Conservation (phyloP, 1,140 invertebrate species). For the Coelopa frigida region DNA sequence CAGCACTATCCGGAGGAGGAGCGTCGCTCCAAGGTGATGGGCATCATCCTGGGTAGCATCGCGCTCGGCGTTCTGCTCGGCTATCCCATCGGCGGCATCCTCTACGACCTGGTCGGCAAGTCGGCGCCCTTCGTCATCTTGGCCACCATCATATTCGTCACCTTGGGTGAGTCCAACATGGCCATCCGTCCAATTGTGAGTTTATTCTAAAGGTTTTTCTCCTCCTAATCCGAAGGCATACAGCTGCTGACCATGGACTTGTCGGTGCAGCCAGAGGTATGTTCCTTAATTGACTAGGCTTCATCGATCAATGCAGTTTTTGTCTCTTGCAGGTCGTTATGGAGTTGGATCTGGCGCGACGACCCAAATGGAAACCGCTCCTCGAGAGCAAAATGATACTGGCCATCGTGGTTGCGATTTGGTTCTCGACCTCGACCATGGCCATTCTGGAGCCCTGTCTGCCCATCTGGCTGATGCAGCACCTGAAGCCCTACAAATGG, state of each 20-base stretch:
- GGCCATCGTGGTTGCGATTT: slow-evolving; percentile 60
- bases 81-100: slow-evolving; percentile 69
- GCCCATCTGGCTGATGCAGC: slow-evolving; percentile 71
- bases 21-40: slow-evolving; percentile 63
- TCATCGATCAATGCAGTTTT: too few species aligned
- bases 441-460: slow-evolving; percentile 73
- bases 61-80: slow-evolving; percentile 71
- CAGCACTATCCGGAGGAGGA: slow-evolving; percentile 41
- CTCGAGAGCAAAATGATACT: slow-evolving; percentile 54
- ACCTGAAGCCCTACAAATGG: slow-evolving; percentile 68
- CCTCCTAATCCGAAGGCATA: slow-evolving; percentile 64
- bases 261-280: slow-evolving; percentile 30
- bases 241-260: slow-evolving; percentile 38
- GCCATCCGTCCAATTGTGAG: slow-evolving; percentile 76
- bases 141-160: slow-evolving; percentile 52
- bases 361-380: slow-evolving; percentile 49
- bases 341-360: background rate
- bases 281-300: too few species aligned
- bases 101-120: slow-evolving; percentile 69
- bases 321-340: slow-evolving; percentile 2
- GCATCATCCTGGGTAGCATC: slow-evolving; percentile 69
- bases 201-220: slow-evolving; percentile 92
- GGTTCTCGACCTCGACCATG: slow-evolving; percentile 68
- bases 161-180: slow-evolving; percentile 47
- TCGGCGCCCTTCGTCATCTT: slow-evolving; percentile 65